phyloP scores from a whole-genome alignment of 2,888 invertebrate species.

The Cataglyphis rosenhaueri region DNA sequence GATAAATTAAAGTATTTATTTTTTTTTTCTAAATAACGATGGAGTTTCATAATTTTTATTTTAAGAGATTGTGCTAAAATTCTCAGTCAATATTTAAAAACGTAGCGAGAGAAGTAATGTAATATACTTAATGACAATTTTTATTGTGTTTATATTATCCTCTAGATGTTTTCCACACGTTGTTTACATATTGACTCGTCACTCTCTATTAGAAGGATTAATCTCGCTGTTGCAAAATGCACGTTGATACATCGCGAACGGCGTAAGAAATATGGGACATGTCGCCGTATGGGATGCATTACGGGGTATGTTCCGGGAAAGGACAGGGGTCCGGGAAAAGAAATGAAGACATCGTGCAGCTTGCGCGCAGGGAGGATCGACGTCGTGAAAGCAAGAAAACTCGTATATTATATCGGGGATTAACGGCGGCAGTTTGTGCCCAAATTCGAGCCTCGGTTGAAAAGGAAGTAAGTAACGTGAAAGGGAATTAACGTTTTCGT shows the following conservation, averaged over 20 bases:
- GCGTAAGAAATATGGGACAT: conserved; percentile 13
- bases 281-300: conserved; percentile 21
- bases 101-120: neutral
- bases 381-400: conserved; percentile 35
- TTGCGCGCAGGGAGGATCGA: conserved; percentile 4
- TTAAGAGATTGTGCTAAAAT: neutral
- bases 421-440: conserved; percentile 19
- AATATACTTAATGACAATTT: neutral
- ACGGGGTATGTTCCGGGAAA: neutral
- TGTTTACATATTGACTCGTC: conserved; percentile 9
- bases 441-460: conserved; percentile 2
- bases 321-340: conserved; percentile 25
- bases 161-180: neutral
- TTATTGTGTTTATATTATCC: neutral
- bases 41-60: neutral
- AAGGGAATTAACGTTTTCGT: conserved; percentile 5
- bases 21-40: neutral
- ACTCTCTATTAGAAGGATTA: neutral
- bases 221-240: neutral
- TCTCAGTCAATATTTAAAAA: neutral
- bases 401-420: conserved; percentile 26
- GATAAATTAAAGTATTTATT: neutral
- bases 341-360: conserved; percentile 40
- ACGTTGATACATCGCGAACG: conserved; percentile 20
- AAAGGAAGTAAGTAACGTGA: neutral